These are phyloP conservation scores for Pocillopora verrucosa DNA, from an alignment of 64 coral and sea anemone species.

Conservation along the genomic window DNA sequence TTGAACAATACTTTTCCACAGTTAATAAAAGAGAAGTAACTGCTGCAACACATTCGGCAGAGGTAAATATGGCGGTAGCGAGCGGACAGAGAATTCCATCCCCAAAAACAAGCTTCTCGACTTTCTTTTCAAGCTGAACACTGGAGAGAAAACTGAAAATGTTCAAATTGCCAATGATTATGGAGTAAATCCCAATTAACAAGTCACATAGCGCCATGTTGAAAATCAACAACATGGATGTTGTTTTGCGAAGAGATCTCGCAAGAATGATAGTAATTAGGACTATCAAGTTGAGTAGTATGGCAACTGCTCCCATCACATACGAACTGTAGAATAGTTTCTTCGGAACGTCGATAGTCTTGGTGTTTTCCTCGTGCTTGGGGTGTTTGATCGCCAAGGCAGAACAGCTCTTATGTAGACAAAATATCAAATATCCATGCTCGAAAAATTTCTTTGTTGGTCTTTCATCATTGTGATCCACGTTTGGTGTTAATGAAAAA, in stretches of 20 bases:
- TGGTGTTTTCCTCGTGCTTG: too few species aligned
- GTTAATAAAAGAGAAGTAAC: conserved; percentile 46
- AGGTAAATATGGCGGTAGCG: conserved; percentile 34
- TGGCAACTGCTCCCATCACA: conserved; percentile 27
- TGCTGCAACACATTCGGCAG: conserved; percentile 32
- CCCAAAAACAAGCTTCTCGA: not conserved
- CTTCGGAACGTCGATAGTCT: too few species aligned
- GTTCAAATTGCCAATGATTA: conserved; percentile 46
- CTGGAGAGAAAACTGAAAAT: conserved; percentile 29
- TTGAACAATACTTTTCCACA: conserved; percentile 53
- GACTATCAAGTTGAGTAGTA: conserved; percentile 27
- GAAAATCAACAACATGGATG: conserved; percentile 45
- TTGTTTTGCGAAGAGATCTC: conserved; percentile 33
- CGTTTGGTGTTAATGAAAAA: not conserved
- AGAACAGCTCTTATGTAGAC: not conserved
- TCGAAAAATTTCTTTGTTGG: not conserved
- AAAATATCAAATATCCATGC: conserved; percentile 25
- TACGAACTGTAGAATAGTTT: too few species aligned
- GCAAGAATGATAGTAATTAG: conserved; percentile 29
- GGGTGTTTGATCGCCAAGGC: too few species aligned
- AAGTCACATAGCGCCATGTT: conserved; percentile 61
- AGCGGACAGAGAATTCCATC: conserved; percentile 3
- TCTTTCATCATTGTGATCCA: not conserved
- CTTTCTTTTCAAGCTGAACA: too few species aligned
- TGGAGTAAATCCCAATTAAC: conserved; percentile 38